Base-by-base conservation (phyloP, 2,797 vertebrate species). In the Notoglanidium macrostoma region DNA sequence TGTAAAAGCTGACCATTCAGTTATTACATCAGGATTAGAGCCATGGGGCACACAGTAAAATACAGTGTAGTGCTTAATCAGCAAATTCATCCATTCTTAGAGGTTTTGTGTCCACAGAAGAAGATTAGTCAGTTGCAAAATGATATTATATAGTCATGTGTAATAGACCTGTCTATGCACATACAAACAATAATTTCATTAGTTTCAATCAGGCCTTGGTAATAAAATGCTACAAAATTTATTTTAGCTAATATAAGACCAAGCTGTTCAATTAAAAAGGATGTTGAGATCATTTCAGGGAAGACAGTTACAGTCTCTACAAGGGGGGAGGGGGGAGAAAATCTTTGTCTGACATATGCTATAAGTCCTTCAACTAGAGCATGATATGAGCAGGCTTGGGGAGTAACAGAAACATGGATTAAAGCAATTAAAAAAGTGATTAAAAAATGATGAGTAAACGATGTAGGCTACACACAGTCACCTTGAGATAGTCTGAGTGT, bases 221-320 rank as follows among this genome's bases (percentile, higher is more conserved):
- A 83, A 89, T 87, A 84, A 85, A 86, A 89, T 88, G n/a, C 67
- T 80, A 79, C n/a, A 68, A 70, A 87, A 83, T 86, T 40, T 86
- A 86, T 87, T 89, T 90, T 84, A 49, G 26, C 83, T 86, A 77
- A 89, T 82, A 86, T 86, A 88, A 70, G 54, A 44, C 70, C 85
- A 85, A 89, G 88, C 73, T 88, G 87, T 78, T 89, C 77, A 88
- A 65, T 87, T 84, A 82, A 85, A 88, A 86, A 88, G 40, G 59
- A 84, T 51, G 65, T 83, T 78, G 55, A 79, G 63, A 68, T 61
- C 23, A 17, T 46, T 76, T 79, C 35, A 78, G 74, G 65, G 74
- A 72, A 74, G 67, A 67, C 80, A 81, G 76, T 90, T 83, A 79
- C 55, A 70, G 68, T 54, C n/a, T 77, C 15, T 79, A 23, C 77